These are phyloP conservation scores for Phataginus tetradactyla DNA, from an alignment of 2,797 vertebrate genomes.

Conservation along the genomic window DNA sequence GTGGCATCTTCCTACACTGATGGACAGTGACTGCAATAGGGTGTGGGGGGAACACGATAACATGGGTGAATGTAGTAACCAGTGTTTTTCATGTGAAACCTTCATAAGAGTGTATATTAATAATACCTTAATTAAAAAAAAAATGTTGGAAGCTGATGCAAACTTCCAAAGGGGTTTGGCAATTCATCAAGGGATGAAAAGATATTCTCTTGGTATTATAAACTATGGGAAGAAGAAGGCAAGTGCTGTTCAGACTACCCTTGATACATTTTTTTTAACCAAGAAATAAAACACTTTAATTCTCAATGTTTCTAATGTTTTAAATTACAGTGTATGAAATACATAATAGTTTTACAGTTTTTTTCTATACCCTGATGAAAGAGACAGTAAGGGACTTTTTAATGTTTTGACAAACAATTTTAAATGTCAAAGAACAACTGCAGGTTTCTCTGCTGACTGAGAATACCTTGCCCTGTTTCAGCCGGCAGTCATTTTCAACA, in stretches of 20 bases:
- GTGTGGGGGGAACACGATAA: no score
- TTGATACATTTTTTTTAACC: background rate
- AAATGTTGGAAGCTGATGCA: background rate
- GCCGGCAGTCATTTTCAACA: background rate
- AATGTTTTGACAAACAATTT: background rate
- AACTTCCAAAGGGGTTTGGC: background rate
- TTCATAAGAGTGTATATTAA: no score
- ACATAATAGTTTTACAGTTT: background rate
- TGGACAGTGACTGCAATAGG: no score
- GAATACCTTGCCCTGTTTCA: background rate
- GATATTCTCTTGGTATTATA: background rate
- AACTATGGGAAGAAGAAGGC: background rate
- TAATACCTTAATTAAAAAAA: background rate
- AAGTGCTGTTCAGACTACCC: background rate
- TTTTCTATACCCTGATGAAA: background rate
- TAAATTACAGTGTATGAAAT: background rate
- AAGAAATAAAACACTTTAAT: background rate
- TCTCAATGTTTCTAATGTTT: conserved; percentile 19
- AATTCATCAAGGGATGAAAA: background rate
- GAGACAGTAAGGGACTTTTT: background rate
- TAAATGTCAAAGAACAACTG: background rate
- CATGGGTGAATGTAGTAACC: no score
- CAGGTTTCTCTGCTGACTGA: background rate
- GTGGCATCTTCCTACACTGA: no score
- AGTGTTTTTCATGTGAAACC: no score